A percentile compares a stretch with the other conserved stretches of the same genome.
phyloP scores from a whole-genome alignment of 2,797 vertebrate genomes.

The Argya squamiceps region DNA sequence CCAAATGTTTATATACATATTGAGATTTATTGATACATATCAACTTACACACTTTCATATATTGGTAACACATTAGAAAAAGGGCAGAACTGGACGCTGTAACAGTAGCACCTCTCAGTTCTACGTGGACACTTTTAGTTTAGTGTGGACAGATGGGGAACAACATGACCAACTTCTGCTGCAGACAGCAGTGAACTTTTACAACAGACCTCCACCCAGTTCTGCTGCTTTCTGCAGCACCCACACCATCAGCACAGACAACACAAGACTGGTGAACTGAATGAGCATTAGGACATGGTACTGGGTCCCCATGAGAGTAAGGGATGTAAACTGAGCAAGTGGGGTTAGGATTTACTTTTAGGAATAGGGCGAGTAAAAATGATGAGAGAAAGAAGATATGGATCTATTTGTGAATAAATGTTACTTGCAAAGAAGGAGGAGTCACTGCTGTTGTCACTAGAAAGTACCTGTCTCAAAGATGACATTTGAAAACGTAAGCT shows the following conservation, averaged over 20 bases:
- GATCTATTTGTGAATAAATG: not conserved
- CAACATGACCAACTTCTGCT: not conserved
- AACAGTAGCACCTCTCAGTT: not conserved
- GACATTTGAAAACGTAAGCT: not conserved
- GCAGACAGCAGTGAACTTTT: not conserved
- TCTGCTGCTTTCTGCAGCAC: not conserved
- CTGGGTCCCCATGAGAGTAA: fast-evolving
- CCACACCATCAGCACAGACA: not conserved
- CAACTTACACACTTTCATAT: not conserved
- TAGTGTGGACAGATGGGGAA: not conserved
- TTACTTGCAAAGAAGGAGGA: not conserved
- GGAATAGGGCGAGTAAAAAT: not conserved
- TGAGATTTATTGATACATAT: not conserved
- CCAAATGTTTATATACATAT: not conserved
- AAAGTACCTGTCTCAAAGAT: not conserved
- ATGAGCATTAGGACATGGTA: not conserved
- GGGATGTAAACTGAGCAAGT: not conserved
- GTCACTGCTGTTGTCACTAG: not conserved
- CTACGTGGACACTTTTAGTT: fast-evolving
- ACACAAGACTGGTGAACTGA: not conserved
- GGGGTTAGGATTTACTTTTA: not conserved
- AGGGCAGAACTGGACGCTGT: not conserved
- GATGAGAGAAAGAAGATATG: not conserved
- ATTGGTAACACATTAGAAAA: not conserved
- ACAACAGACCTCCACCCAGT: not conserved